phyloP scores from a whole-genome alignment of 2,797 vertebrate species.

The Heteromormyrus szaboi region DNA sequence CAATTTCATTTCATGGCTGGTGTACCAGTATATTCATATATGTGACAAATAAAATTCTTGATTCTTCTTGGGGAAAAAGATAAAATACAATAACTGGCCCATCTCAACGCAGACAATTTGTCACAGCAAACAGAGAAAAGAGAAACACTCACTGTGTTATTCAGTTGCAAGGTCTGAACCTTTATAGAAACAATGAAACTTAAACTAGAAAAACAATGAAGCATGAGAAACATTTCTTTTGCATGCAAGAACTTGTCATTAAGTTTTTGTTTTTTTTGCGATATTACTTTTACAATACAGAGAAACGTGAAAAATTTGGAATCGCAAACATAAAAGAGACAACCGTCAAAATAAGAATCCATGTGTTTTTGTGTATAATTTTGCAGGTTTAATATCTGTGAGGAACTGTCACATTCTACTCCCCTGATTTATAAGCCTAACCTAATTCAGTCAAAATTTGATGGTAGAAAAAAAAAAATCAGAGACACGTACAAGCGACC shows the following conservation, averaged over 20 bases:
- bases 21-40: neutral
- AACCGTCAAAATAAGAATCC: neutral
- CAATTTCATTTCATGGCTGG: neutral
- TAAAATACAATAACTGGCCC: conserved; percentile 18
- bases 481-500: conserved; percentile 38
- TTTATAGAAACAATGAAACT: neutral
- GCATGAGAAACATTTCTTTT: neutral
- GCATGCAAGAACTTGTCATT: neutral
- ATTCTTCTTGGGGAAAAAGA: neutral
- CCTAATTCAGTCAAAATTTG: conserved; percentile 72
- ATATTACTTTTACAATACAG: neutral
- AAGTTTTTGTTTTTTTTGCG: neutral
- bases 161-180: neutral
- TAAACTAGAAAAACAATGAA: neutral
- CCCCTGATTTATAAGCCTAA: conserved; percentile 55
- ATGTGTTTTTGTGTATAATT: conserved; percentile 19
- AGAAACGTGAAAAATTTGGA: neutral
- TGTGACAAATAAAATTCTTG: neutral
- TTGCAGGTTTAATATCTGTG: conserved; percentile 46
- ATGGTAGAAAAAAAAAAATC: conserved; percentile 42
- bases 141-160: neutral
- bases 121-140: neutral
- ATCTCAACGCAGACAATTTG: neutral
- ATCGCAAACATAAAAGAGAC: neutral
- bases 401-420: conserved; percentile 56